Percentiles rank a stretch among this genome's conserved stretches.
These are phyloP conservation scores for Taeniopygia guttata DNA, from an alignment of 2,797 vertebrate species.

Conservation along the genomic window DNA sequence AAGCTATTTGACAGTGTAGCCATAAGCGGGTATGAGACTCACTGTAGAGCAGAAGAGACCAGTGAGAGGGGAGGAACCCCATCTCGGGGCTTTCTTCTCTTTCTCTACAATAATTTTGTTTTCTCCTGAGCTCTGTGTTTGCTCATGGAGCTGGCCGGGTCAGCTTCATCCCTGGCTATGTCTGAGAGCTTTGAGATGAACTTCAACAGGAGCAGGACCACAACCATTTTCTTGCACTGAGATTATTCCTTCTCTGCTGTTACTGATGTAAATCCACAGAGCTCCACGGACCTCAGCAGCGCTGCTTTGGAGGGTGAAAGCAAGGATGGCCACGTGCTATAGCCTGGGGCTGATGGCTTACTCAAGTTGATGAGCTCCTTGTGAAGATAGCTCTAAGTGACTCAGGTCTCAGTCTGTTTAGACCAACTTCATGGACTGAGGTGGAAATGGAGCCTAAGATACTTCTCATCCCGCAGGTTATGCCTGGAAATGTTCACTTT, in stretches of 20 bases:
- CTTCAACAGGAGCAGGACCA: neutral
- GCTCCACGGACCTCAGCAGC: neutral
- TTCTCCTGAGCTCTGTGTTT: neutral
- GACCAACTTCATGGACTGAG: neutral
- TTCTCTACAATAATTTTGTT: neutral
- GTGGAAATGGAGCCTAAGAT: constrained; percentile 8
- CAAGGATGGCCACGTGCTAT: neutral
- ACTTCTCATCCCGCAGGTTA: neutral
- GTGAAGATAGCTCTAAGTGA: constrained; percentile 28
- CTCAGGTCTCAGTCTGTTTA: constrained; percentile 36
- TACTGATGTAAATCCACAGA: neutral
- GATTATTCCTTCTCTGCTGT: neutral
- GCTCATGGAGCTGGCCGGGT: neutral
- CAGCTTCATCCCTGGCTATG: neutral
- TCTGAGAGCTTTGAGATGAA: neutral
- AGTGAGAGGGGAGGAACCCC: neutral
- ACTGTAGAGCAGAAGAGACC: neutral
- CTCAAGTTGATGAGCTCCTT: constrained; percentile 20
- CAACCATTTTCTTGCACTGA: neutral
- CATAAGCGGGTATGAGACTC: neutral
- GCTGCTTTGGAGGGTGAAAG: neutral
- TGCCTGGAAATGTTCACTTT: neutral
- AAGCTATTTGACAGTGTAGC: neutral
- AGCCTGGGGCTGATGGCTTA: constrained; percentile 3
- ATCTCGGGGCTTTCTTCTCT: neutral